phyloP scores from a whole-genome alignment of 1,140 invertebrate genomes.

The Zaprionus davidi region DNA sequence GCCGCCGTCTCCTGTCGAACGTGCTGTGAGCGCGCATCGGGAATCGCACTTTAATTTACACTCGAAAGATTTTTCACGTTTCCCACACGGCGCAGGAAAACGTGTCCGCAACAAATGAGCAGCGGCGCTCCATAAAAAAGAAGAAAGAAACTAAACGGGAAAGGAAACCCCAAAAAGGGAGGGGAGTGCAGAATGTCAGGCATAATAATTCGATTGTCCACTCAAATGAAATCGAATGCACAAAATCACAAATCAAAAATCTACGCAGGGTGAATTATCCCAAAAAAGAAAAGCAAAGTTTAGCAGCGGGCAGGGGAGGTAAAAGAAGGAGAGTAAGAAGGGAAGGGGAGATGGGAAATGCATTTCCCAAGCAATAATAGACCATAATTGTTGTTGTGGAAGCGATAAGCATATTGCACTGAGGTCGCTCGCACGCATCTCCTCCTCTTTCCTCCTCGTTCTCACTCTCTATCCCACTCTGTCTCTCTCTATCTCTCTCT shows the following conservation, averaged over 20 bases:
- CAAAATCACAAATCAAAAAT: slow-evolving; percentile 62
- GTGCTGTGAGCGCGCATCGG: slow-evolving; percentile 69
- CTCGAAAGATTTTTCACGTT: slow-evolving; percentile 61
- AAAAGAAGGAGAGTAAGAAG: background rate
- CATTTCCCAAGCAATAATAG: slow-evolving; percentile 79
- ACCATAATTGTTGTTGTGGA: slow-evolving; percentile 72
- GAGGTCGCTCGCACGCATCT: background rate
- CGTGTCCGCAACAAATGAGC: slow-evolving; percentile 82
- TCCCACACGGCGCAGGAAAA: slow-evolving; percentile 54
- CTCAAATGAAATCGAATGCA: slow-evolving; percentile 81
- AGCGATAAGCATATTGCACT: slow-evolving; percentile 73
- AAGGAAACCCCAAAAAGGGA: slow-evolving; percentile 15
- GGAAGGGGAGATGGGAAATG: slow-evolving; percentile 41
- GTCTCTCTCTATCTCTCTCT: background rate
- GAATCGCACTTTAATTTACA: slow-evolving; percentile 68
- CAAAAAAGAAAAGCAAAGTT: slow-evolving; percentile 12
- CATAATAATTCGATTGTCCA: slow-evolving; percentile 80
- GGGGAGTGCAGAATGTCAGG: slow-evolving; percentile 45
- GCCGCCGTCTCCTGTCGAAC: slow-evolving; percentile 12
- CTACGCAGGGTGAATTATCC: slow-evolving; percentile 31
- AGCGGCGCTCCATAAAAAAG: slow-evolving; percentile 61
- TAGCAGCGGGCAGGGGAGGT: background rate
- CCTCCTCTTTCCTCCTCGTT: background rate
- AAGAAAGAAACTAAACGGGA: slow-evolving; percentile 16
- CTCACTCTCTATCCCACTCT: background rate